Conservation (phyloP, 2,888 invertebrate genomes). For the Rutpela maculata region DNA sequence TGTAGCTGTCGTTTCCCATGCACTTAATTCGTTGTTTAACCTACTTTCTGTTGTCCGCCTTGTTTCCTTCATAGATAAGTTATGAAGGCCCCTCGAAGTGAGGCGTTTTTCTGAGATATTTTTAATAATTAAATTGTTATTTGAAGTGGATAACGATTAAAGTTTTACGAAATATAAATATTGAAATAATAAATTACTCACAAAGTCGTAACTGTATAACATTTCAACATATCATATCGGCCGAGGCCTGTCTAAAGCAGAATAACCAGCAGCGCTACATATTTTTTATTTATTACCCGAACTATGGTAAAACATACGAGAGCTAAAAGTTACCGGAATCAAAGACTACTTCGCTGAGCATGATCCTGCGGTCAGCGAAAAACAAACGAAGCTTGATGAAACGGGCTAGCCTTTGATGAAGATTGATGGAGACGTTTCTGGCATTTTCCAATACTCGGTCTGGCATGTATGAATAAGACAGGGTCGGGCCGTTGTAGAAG, state of each 20-base stretch:
- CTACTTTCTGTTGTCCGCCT: too few relatives aligned
- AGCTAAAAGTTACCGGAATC: conserved; percentile 74
- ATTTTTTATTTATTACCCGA: conserved; percentile 1
- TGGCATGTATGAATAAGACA: conserved; percentile 78
- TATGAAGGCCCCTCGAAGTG: too few relatives aligned
- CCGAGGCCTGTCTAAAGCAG: background rate
- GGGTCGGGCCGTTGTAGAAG: conserved; percentile 76
- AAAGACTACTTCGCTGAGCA: conserved; percentile 83
- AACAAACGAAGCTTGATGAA: conserved; percentile 80
- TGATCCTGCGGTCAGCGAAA: conserved; percentile 83
- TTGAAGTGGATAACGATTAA: too few relatives aligned
- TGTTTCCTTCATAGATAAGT: too few relatives aligned
- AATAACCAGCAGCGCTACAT: background rate
- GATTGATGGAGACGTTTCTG: conserved; percentile 81
- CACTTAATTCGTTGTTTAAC: too few relatives aligned
- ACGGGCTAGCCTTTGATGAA: conserved; percentile 79
- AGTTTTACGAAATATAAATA: too few relatives aligned
- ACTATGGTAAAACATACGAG: conserved; percentile 11
- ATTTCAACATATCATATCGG: background rate
- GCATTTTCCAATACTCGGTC: conserved; percentile 80
- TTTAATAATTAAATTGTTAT: too few relatives aligned
- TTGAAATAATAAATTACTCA: too few relatives aligned
- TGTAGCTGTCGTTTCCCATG: too few relatives aligned
- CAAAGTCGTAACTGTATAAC: background rate
- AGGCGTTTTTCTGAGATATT: too few relatives aligned